Conservation (phyloP, 2,888 invertebrate genomes). For the Cyaniris semiargus region DNA sequence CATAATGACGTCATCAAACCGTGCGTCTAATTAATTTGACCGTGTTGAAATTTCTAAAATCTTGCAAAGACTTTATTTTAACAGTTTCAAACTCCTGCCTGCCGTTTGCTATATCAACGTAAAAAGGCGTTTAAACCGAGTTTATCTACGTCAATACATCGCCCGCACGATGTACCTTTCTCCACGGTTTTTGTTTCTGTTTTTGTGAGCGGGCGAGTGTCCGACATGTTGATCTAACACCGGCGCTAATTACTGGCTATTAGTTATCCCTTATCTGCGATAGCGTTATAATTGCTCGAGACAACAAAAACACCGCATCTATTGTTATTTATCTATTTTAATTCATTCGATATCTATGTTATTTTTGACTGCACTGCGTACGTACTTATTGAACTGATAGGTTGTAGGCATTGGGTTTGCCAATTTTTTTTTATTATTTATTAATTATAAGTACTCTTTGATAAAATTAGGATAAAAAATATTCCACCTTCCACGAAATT, state of each 20-base stretch:
- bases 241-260: constrained; percentile 80
- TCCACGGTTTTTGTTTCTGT: constrained; percentile 71
- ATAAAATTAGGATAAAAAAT: too few species aligned
- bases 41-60: too few species aligned
- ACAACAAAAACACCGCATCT: constrained; percentile 40
- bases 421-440: too few species aligned
- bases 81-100: not conserved
- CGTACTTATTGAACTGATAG: too few species aligned
- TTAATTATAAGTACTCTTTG: too few species aligned
- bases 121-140: not conserved
- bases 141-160: constrained; percentile 19
- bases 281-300: constrained; percentile 65
- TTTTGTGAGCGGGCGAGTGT: constrained; percentile 74
- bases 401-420: too few species aligned
- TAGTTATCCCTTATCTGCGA: constrained; percentile 78
- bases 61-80: not conserved
- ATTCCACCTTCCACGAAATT: too few species aligned
- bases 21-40: too few species aligned
- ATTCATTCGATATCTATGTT: constrained; percentile 22
- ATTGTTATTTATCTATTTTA: constrained; percentile 34
- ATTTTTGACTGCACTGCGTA: not conserved
- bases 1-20: too few species aligned
- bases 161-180: constrained; percentile 60
- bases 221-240: constrained; percentile 78
- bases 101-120: not conserved